Evolutionary conservation across 2,797 vertebrate species (phyloP).

Genomic region (Smutsia temminckii): DNA sequence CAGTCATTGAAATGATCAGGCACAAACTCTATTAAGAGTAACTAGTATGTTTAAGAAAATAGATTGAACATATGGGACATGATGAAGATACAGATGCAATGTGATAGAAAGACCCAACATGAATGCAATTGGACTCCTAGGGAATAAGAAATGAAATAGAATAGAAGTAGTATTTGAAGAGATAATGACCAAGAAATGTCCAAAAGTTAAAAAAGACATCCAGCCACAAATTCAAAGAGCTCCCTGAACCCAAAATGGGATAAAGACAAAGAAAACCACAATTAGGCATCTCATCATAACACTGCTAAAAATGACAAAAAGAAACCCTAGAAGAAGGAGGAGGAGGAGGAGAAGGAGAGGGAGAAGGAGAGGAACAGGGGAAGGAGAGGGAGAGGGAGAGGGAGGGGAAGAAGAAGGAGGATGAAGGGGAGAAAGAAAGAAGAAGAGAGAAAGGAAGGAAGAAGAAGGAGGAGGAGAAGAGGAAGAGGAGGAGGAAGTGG

Average conservation of each 20-base stretch:
- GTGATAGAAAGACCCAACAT: neutral
- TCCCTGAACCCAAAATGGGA: neutral
- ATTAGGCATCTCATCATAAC: neutral
- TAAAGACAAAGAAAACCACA: neutral
- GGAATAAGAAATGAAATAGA: neutral
- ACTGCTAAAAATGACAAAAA: neutral
- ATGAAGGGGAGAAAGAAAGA: rapidly evolving
- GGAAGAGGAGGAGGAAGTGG: neutral
- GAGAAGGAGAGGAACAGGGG: neutral
- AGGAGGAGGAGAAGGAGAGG: neutral
- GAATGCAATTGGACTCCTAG: neutral
- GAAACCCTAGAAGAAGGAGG: neutral
- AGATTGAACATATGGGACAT: neutral
- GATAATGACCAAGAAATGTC: neutral
- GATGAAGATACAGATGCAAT: neutral
- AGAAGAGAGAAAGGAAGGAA: too few species aligned
- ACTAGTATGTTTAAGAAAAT: neutral
- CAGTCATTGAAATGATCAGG: neutral
- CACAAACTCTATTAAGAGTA: neutral
- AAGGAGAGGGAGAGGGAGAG: neutral
- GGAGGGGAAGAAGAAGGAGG: neutral
- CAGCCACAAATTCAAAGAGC: neutral
- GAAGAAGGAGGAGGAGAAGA: too few species aligned
- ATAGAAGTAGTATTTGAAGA: neutral
- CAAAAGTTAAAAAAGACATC: neutral